Evolutionary conservation across 2,888 invertebrate genomes (phyloP).

Genomic region (Agonopterix alstromeriana): DNA sequence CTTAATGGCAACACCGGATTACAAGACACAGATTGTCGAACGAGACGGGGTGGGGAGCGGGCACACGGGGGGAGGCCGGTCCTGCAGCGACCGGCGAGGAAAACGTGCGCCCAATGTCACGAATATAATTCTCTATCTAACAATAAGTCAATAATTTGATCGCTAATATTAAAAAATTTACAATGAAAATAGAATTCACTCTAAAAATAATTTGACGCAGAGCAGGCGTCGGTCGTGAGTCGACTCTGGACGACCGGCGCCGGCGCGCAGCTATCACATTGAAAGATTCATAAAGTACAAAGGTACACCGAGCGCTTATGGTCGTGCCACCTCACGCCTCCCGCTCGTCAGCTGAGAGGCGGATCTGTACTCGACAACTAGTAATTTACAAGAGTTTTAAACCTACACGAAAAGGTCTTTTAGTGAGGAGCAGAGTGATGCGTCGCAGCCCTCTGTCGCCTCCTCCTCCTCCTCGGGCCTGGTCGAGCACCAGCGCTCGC

Average conservation of each 20-base stretch:
- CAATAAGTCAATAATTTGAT: conserved; percentile 67
- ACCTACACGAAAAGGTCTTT: conserved; percentile 91
- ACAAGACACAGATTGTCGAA: conserved; percentile 66
- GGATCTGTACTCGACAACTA: conserved; percentile 55
- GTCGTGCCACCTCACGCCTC: conserved; percentile 15
- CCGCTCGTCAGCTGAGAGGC: conserved; percentile 38
- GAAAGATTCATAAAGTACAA: conserved; percentile 70
- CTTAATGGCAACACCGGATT: conserved; percentile 63
- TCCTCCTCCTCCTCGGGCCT: conserved; percentile 84
- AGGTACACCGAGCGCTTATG: conserved; percentile 28
- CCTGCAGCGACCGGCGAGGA: conserved; percentile 27
- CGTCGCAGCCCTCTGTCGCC: conserved; percentile 84
- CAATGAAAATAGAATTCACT: conserved; percentile 75
- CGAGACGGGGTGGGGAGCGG: conserved; percentile 56
- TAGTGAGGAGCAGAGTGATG: conserved; percentile 87
- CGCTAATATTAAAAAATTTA: conserved; percentile 72
- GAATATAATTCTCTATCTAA: conserved; percentile 74
- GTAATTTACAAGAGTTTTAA: conserved; percentile 57
- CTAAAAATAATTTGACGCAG: conserved; percentile 68
- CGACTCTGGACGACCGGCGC: conserved; percentile 61
- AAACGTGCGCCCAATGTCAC: conserved; percentile 62
- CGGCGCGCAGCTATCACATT: conserved; percentile 71
- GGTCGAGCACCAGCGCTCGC: conserved; percentile 78
- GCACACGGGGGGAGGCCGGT: conserved; percentile 37
- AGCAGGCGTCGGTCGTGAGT: conserved; percentile 61